Evolutionary conservation across 2,113 vertebrate species (phyloP).

Genomic region (Dromaius novaehollandiae): DNA sequence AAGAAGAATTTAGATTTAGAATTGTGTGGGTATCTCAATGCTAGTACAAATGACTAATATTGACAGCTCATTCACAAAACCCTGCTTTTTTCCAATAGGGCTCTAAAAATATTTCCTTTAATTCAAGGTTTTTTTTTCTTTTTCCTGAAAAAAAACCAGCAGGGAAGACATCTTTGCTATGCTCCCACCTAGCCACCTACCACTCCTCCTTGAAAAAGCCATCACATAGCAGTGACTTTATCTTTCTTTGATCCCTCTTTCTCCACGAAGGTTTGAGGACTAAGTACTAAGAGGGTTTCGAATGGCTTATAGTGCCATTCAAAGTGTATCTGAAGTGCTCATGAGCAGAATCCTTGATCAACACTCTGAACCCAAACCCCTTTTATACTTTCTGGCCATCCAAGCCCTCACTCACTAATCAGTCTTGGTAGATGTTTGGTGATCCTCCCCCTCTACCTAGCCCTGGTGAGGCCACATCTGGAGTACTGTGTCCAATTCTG

Average conservation of each 20-base stretch:
- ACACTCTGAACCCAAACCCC: background rate
- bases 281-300: background rate
- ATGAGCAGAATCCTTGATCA: background rate
- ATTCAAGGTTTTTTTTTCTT: background rate
- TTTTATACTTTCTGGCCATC: background rate
- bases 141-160: background rate
- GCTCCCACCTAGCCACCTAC: background rate
- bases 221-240: background rate
- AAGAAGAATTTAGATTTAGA: background rate
- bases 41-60: background rate
- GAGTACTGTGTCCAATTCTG: too few species aligned
- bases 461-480: too few species aligned
- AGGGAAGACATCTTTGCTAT: background rate
- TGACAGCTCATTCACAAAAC: background rate
- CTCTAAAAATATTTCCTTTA: background rate
- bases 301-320: background rate
- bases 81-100: background rate
- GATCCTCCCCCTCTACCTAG: too few species aligned
- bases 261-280: background rate
- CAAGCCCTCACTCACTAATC: background rate
- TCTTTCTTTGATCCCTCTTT: background rate
- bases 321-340: background rate
- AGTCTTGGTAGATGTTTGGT: background rate
- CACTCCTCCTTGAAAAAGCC: background rate
- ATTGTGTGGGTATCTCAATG: background rate